A percentile compares a stretch with the other conserved stretches of the same genome.
These are phyloP conservation scores for Coreoperca whiteheadi DNA, from an alignment of 2,113 vertebrate species.

Conservation along the genomic window DNA sequence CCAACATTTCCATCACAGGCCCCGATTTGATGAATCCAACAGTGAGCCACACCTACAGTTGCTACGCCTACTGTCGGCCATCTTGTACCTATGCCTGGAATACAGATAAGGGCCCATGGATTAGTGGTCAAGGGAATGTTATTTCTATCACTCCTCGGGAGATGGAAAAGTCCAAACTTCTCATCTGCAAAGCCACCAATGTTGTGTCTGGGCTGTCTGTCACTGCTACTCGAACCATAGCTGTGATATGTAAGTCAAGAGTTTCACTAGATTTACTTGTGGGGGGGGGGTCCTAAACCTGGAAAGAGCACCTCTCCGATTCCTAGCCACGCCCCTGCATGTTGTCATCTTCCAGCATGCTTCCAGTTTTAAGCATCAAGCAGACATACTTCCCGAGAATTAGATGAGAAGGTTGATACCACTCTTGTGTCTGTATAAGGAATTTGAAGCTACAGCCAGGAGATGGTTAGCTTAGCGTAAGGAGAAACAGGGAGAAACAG, in stretches of 20 bases:
- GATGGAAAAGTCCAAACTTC: background rate
- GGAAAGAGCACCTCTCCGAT: background rate
- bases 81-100: slow-evolving; percentile 64
- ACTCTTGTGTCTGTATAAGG: too few species aligned
- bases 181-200: slow-evolving; percentile 65
- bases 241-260: slow-evolving; percentile 27
- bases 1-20: slow-evolving; percentile 62
- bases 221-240: background rate
- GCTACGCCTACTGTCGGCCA: slow-evolving; percentile 56
- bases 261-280: background rate
- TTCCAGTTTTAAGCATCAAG: too few species aligned
- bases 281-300: background rate
- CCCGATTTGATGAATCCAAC: slow-evolving; percentile 19
- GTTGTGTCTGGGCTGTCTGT: slow-evolving; percentile 54
- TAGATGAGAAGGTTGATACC: background rate
- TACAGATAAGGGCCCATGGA: slow-evolving; percentile 36
- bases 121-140: slow-evolving; percentile 42
- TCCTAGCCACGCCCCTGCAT: background rate
- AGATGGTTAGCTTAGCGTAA: background rate
- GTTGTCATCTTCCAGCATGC: too few species aligned
- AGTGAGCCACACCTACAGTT: slow-evolving; percentile 52
- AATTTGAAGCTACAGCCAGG: background rate
- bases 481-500: background rate
- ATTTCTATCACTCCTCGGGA: slow-evolving; percentile 49
- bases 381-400: too few species aligned